Evolutionary conservation across 1,140 invertebrate genomes (phyloP).

Genomic region (Melipona quadrifasciata): DNA sequence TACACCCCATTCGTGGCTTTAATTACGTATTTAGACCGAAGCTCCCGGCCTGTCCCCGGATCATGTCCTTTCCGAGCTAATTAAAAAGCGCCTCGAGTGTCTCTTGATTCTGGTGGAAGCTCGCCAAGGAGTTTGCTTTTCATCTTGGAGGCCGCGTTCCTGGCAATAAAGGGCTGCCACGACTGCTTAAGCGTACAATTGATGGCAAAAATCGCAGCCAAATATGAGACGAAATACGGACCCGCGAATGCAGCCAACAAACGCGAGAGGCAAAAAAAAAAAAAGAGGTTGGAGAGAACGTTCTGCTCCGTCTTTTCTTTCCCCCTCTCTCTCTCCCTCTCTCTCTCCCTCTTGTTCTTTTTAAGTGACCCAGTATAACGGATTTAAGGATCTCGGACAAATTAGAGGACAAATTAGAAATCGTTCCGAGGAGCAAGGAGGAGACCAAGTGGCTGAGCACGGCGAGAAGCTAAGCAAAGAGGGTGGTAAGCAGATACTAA

Average conservation of each 20-base stretch:
- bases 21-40: slow-evolving; percentile 37
- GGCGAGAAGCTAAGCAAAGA: slow-evolving; percentile 55
- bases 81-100: slow-evolving; percentile 40
- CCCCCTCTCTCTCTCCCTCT: neutral
- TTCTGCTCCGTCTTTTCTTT: neutral
- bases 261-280: neutral
- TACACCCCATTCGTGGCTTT: slow-evolving; percentile 5
- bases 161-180: slow-evolving; percentile 32
- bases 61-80: slow-evolving; percentile 39
- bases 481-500: slow-evolving; percentile 61
- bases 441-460: slow-evolving; percentile 45
- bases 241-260: neutral
- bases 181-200: slow-evolving; percentile 27
- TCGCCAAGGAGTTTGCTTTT: slow-evolving; percentile 43
- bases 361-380: slow-evolving; percentile 37
- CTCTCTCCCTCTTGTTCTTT: neutral
- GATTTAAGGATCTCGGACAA: slow-evolving; percentile 20
- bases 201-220: slow-evolving; percentile 25
- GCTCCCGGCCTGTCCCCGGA: neutral
- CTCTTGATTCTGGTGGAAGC: slow-evolving; percentile 32
- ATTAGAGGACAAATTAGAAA: slow-evolving; percentile 63
- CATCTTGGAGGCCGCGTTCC: slow-evolving; percentile 26
- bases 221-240: neutral
- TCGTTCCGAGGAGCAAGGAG: slow-evolving; percentile 18
- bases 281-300: neutral